phyloP scores from a whole-genome alignment of 2,888 invertebrate species.

The Eupithecia subumbrata region DNA sequence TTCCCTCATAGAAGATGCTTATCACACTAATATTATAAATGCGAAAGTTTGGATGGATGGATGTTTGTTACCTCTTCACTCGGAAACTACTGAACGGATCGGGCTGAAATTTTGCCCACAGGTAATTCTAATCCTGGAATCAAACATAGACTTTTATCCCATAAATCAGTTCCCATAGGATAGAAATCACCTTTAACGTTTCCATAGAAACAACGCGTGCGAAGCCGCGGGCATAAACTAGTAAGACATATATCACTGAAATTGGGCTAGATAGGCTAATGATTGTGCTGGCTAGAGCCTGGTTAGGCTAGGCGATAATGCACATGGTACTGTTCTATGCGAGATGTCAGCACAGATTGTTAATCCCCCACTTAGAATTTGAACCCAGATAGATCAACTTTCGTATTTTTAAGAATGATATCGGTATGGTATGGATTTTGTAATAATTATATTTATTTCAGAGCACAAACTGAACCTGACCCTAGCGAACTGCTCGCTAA shows the following conservation, averaged over 20 bases:
- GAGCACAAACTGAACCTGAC: slow-evolving; percentile 91
- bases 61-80: too few species aligned
- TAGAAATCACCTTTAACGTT: too few species aligned
- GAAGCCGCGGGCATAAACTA: too few species aligned
- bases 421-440: neutral
- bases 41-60: too few species aligned
- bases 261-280: neutral
- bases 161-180: too few species aligned
- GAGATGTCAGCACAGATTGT: neutral
- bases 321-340: neutral
- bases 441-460: slow-evolving; percentile 59
- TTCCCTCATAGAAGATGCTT: too few species aligned
- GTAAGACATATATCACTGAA: neutral
- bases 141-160: too few species aligned
- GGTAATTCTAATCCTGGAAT: too few species aligned
- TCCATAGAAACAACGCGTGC: too few species aligned
- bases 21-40: too few species aligned
- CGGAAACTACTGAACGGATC: too few species aligned
- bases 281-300: neutral
- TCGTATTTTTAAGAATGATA: neutral
- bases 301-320: neutral
- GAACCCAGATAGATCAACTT: neutral
- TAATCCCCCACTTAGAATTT: neutral
- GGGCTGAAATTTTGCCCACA: too few species aligned
- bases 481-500: slow-evolving; percentile 88